These are phyloP conservation scores for Brachypalpus laphriformis DNA, from an alignment of 2,888 invertebrate species.

Conservation along the genomic window DNA sequence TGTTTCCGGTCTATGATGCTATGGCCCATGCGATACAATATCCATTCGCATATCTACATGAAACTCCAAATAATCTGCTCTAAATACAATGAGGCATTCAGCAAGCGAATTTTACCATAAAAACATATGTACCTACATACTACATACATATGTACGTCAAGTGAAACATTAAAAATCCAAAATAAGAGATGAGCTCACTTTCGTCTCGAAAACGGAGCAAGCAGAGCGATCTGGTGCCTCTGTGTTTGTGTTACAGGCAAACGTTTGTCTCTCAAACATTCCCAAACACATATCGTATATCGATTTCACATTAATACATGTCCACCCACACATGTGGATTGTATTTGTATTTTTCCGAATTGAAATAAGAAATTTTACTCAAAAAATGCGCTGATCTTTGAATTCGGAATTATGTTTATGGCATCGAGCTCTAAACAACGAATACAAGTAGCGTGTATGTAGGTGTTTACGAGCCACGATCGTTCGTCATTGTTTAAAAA, in stretches of 20 bases:
- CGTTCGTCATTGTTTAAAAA: neutral
- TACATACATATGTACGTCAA: neutral
- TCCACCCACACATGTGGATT: constrained; percentile 57
- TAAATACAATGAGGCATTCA: constrained; percentile 43
- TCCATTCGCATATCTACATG: constrained; percentile 3
- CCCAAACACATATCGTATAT: constrained; percentile 34
- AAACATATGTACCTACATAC: neutral
- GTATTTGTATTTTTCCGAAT: constrained; percentile 28
- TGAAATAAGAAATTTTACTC: constrained; percentile 32
- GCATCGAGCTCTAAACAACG: neutral
- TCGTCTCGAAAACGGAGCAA: constrained; percentile 40
- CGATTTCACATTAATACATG: constrained; percentile 49
- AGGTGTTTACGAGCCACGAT: constrained; percentile 7
- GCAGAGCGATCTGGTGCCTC: constrained; percentile 7
- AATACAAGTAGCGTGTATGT: neutral
- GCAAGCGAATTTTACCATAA: constrained; percentile 1
- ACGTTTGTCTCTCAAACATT: constrained; percentile 32
- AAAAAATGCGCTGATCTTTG: constrained; percentile 36
- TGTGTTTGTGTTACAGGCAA: constrained; percentile 29
- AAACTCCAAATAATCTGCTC: neutral
- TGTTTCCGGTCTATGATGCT: constrained; percentile 42
- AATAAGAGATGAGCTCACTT: constrained; percentile 68
- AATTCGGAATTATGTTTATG: constrained; percentile 25
- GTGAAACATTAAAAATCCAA: constrained; percentile 51
- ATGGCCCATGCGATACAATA: neutral